These are phyloP conservation scores for Pollenia angustigena DNA, from an alignment of 2,888 invertebrate genomes.

Conservation along the genomic window DNA sequence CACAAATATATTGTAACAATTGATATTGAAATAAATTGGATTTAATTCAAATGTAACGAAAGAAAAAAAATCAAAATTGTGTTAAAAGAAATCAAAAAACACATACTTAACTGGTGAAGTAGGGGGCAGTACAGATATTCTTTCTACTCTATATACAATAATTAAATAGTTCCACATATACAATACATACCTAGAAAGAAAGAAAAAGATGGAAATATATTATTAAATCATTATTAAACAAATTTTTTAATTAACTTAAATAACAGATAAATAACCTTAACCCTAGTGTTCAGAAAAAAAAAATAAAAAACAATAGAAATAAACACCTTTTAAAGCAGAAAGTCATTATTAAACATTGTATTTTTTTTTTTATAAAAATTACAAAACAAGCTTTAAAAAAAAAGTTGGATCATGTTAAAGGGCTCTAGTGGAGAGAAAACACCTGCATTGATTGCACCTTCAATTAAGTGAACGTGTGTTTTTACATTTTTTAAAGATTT, in stretches of 20 bases:
- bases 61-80: slow-evolving; percentile 9
- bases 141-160: not conserved
- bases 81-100: not conserved
- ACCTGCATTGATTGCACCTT: slow-evolving; percentile 40
- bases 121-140: slow-evolving; percentile 20
- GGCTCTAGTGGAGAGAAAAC: slow-evolving; percentile 15
- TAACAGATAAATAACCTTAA: not conserved
- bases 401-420: slow-evolving; percentile 23
- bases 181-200: slow-evolving; percentile 69
- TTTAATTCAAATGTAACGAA: slow-evolving; percentile 52
- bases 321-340: not conserved
- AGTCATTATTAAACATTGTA: not conserved
- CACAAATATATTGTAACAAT: slow-evolving; percentile 19
- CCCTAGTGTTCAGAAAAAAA: slow-evolving; percentile 16
- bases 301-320: slow-evolving; percentile 15
- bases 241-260: slow-evolving; percentile 42
- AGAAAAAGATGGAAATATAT: slow-evolving; percentile 33
- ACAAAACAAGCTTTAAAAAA: slow-evolving; percentile 13
- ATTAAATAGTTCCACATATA: not conserved
- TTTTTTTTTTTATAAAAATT: slow-evolving; percentile 14
- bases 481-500: not conserved
- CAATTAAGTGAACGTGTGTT: slow-evolving; percentile 42
- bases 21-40: slow-evolving; percentile 73
- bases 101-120: slow-evolving; percentile 44
- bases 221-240: slow-evolving; percentile 26